A percentile compares a stretch with the other conserved stretches of the same genome.
Conservation (phyloP, 2,113 vertebrate species). For the Acrocephalus kingi region DNA sequence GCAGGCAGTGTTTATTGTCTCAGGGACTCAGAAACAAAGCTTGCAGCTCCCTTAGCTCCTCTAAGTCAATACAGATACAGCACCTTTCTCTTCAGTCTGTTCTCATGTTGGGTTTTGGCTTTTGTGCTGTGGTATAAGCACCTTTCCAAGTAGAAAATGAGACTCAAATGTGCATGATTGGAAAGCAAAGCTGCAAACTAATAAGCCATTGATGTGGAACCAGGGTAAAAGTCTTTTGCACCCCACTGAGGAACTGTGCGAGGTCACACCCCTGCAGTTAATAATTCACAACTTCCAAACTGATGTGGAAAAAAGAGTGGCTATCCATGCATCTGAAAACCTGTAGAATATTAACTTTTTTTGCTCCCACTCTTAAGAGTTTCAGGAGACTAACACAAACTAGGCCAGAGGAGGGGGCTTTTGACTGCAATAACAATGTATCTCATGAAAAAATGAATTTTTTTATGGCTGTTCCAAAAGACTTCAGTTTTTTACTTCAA, state of each 20-base stretch:
- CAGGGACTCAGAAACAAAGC: too few relatives aligned
- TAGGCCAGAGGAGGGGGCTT: constrained; percentile 48
- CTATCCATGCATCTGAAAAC: not conserved
- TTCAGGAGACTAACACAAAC: not conserved
- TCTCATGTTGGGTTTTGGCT: not conserved
- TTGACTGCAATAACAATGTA: not conserved
- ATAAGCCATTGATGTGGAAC: not conserved
- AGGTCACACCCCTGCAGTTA: constrained; percentile 17
- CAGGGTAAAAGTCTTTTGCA: not conserved
- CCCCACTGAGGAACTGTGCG: not conserved
- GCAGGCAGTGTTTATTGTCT: too few relatives aligned
- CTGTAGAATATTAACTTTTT: not conserved
- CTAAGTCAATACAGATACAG: not conserved
- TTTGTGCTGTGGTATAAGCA: not conserved
- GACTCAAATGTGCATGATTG: not conserved
- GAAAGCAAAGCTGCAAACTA: not conserved
- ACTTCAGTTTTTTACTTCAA: not conserved
- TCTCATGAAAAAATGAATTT: not conserved
- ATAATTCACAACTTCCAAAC: constrained; percentile 3
- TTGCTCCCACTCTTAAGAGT: not conserved
- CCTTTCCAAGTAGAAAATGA: constrained; percentile 8
- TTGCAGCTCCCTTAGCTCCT: not conserved
- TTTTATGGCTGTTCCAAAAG: not conserved
- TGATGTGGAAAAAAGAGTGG: not conserved
- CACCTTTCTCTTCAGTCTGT: not conserved